These are phyloP conservation scores for Pipra filicauda DNA, from an alignment of 2,113 vertebrate genomes.

Conservation along the genomic window DNA sequence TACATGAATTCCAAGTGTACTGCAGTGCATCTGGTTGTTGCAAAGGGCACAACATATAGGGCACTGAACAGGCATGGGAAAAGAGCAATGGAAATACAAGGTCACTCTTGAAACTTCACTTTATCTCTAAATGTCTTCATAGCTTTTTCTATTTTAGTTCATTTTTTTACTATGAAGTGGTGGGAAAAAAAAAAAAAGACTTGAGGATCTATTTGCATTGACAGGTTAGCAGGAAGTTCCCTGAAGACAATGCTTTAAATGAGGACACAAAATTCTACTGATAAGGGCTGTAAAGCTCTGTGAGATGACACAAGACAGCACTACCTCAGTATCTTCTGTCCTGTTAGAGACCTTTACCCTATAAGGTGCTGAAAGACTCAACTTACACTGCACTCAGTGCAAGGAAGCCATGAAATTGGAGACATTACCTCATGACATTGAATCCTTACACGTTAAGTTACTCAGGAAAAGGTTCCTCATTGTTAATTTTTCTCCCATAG, in stretches of 20 bases:
- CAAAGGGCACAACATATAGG: background rate
- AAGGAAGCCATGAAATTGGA: slow-evolving; percentile 34
- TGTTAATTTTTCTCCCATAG: background rate
- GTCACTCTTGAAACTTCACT: background rate
- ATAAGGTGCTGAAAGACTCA: slow-evolving; percentile 1
- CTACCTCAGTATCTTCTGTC: background rate
- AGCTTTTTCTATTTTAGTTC: background rate
- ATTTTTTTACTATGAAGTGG: background rate
- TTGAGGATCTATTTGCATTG: background rate
- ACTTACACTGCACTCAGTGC: background rate
- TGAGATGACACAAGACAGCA: background rate
- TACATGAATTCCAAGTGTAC: fast-evolving
- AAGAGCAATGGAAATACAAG: background rate
- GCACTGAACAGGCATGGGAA: background rate
- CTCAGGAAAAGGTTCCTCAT: background rate
- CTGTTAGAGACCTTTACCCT: background rate
- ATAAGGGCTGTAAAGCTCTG: background rate
- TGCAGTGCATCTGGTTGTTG: background rate
- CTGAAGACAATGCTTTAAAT: background rate
- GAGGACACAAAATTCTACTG: background rate
- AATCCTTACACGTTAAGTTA: background rate
- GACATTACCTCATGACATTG: slow-evolving; percentile 8
- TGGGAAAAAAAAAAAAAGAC: background rate
- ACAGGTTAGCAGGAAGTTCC: background rate
- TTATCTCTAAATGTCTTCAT: background rate